These are phyloP conservation scores for Cygnus olor DNA, from an alignment of 2,797 vertebrate species.

Conservation along the genomic window DNA sequence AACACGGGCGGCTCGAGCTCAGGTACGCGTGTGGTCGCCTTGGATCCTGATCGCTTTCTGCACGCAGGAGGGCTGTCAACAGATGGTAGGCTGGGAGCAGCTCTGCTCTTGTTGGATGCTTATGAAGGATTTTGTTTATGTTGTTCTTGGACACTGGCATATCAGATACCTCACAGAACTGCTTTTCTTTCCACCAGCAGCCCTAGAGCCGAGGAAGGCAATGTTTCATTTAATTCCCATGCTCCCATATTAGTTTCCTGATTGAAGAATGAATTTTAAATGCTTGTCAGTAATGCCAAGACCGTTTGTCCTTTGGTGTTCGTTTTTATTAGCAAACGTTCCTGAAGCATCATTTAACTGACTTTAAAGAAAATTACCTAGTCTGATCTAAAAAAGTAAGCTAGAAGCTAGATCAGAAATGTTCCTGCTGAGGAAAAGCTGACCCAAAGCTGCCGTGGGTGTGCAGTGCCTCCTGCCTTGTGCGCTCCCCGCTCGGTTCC, in stretches of 20 bases:
- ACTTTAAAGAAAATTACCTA: not conserved
- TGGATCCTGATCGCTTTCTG: not conserved
- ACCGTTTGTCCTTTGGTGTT: not conserved
- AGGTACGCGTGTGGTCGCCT: fast-evolving
- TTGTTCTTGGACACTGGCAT: not conserved
- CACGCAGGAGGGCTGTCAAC: not conserved
- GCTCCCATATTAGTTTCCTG: not conserved
- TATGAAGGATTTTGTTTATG: not conserved
- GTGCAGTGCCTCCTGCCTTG: not conserved
- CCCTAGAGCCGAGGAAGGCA: not conserved
- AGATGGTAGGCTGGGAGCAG: not conserved
- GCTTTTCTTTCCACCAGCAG: not conserved
- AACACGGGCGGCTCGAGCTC: fast-evolving
- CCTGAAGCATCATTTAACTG: no score
- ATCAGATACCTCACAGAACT: not conserved
- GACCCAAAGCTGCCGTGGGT: not conserved
- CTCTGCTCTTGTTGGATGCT: not conserved
- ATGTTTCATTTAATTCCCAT: not conserved
- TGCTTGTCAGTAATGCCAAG: not conserved
- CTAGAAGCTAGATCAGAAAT: not conserved
- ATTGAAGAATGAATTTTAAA: not conserved
- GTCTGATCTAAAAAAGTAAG: not conserved
- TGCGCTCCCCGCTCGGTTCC: not conserved
- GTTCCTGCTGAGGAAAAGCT: not conserved
- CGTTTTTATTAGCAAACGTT: fast-evolving